Base-by-base conservation (phyloP, 2,797 vertebrate genomes). In the Enteromius fasciolatus region DNA sequence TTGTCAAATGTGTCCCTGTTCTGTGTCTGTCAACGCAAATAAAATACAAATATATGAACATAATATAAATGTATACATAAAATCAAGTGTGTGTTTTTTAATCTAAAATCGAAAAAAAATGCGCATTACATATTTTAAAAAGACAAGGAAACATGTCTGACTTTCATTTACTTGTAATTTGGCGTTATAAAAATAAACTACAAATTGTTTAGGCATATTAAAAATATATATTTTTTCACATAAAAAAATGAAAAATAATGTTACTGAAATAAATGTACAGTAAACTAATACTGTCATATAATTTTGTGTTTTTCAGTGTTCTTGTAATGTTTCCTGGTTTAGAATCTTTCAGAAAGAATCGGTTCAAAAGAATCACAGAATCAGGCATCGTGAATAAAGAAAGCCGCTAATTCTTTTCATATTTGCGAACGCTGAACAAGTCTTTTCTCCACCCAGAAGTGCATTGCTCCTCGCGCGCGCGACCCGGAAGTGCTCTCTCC, bases 401-500 rank as follows among this genome's bases (percentile, higher is more conserved):
- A 52, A 33, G 17, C 9, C 3, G 1, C 17, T 15, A 7, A 6
- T 18, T 33, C 33, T 36, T 36, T 5, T 33, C 0, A 33, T 50
- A 36, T 36, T 36, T 5, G 5, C 33, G 33, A 36, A 36, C 33
- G 39, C 39, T 1, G 41, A 44, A 1, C 41, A 44, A 12, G 59
- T 17, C 1, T 17, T 4, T n/a, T n/a, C 25, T 63, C 7, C 28
- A 6, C 18, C 14, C 33, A 17, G 72, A 75, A 57, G 50, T 9
- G 1, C 46, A 36, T 2, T 1, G 5, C 5, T 23, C 72, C 12
- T 46, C 10, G 44, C 20, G 14, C 9, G 20, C 3, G 3, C 31
- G 67, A n/a, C 25, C 67, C 78, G 78, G 78, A 80, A 72, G 78
- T 72, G 39, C 52, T 9, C 41, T 9, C 41, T 28, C 12, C 18